phyloP scores from a whole-genome alignment of 37 sponge, comb jelly and placozoan species.

The Aplysina aerophoba region DNA sequence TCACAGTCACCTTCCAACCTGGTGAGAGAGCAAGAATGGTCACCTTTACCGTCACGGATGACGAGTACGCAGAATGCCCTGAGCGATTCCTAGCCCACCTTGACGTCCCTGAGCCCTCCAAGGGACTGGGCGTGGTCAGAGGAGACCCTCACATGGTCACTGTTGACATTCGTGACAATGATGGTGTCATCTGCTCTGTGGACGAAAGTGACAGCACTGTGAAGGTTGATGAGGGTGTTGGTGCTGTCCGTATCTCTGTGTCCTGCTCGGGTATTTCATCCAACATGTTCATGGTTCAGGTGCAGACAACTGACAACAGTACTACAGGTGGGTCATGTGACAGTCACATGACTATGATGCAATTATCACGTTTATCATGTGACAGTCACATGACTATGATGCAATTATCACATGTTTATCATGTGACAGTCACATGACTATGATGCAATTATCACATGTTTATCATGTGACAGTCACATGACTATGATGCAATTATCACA shows the following conservation, averaged over 20 bases:
- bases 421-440: constrained; percentile 7
- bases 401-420: not conserved
- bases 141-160: not conserved
- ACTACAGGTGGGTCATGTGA: constrained; percentile 2
- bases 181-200: not conserved
- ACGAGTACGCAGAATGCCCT: not conserved
- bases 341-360: constrained; percentile 2
- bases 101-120: not conserved
- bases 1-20: constrained; percentile 29
- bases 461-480: too few relatives aligned
- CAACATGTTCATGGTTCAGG: not conserved
- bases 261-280: not conserved
- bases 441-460: not conserved
- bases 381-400: too few relatives aligned
- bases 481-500: not conserved
- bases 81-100: not conserved
- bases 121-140: not conserved
- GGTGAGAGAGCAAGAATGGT: not conserved
- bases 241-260: not conserved
- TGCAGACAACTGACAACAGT: not conserved
- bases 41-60: constrained; percentile 18
- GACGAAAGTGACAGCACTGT: not conserved
- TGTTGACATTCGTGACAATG: not conserved
- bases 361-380: too few relatives aligned
- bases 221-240: not conserved